Base-by-base conservation (phyloP, 30 jellyfish, hydroid and myxozoan species). In the Rhopilema esculentum region DNA sequence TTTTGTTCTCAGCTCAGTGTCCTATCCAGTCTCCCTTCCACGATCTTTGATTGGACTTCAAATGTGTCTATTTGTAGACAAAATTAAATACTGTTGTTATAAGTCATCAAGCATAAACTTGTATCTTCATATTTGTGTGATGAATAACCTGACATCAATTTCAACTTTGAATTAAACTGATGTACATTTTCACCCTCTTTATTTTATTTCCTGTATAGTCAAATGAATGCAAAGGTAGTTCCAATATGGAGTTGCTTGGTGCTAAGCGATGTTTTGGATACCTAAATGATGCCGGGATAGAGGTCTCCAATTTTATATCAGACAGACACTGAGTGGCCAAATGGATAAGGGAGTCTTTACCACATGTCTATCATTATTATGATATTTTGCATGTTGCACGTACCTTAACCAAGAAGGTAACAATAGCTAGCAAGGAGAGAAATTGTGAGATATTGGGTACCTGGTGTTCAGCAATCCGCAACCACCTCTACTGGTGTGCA, bases 331-430 rank as follows among this genome's bases (percentile, higher is more conserved):
- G 82, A 1, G 50, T 77, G 26, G 53, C 77, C 52, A 49, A 62
- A 48, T 77, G 88, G 88, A 26, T 77, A 23, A 23, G 89, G 25
- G 66, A 25, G 49, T 65, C 66, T 21, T 23, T n/a, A 29, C 80
- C 66, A 16, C 24, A 33, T 0, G 52, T 57, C n/a, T 12, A 48
- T n/a, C 89, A 27, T 33, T 80, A n/a, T 62, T 28, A 53, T 80
- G 89, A 80, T 65, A 31, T 80, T 20, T 80, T 82, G 89, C 89
- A 80, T 80, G 89, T 80, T 80, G 80, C 89, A 27, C 70, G 26
- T 2, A 30, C 32, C 52, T 17, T 80, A 21, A 65, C 67, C 1
- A 80, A 66, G 81, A 80, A 53, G 89, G 57, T 63, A 52, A 25
- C 73, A 63, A 20, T 20, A 63, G 50, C 30, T 40, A 40, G 57